Base-by-base conservation (phyloP, 2,113 vertebrate genomes). In the Erinaceus europaeus region DNA sequence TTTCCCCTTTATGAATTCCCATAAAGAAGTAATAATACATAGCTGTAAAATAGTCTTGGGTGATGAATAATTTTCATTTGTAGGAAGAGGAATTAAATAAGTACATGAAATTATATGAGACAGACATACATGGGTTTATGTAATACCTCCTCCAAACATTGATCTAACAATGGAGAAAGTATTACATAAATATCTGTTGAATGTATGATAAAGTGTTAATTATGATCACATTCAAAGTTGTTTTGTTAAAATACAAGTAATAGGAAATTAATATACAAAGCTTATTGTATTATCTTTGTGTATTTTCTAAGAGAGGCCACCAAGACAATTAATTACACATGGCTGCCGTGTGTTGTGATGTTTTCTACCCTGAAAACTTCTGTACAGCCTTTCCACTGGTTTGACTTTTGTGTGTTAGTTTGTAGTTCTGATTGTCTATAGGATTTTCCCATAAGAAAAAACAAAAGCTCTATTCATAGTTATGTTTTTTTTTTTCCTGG, bases 111-210 rank as follows among this genome's bases (percentile, higher is more conserved):
- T 76, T 76, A 80, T 72, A n/a, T n/a, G 32, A 64, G 48, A 34
- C 13, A 77, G n/a, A 23, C 3, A 52, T 23, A 44, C 12, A 64
- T n/a, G n/a, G n/a, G n/a, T n/a, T n/a, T n/a, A n/a, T n/a, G n/a
- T n/a, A n/a, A n/a, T n/a, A n/a, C n/a, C n/a, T n/a, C n/a, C n/a
- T n/a, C n/a, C n/a, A n/a, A n/a, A n/a, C n/a, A n/a, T n/a, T n/a
- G n/a, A n/a, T n/a, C n/a, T n/a, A n/a, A n/a, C n/a, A n/a, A n/a
- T 78, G 38, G 32, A 86, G 71, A 73, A 89, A 84, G 23, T 18
- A 74, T 34, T 89, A 34, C 62, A 50, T 79, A 48, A 88, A 32
- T 68, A 68, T 75, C 14, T 83, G 50, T 71, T 87, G n/a, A 44
- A 61, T 72, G 46, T 59, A 57, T 71, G 3, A 42, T 34, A 77